Evolutionary conservation across 2,113 vertebrate genomes (phyloP).

Genomic region (Apaloderma vittatum): DNA sequence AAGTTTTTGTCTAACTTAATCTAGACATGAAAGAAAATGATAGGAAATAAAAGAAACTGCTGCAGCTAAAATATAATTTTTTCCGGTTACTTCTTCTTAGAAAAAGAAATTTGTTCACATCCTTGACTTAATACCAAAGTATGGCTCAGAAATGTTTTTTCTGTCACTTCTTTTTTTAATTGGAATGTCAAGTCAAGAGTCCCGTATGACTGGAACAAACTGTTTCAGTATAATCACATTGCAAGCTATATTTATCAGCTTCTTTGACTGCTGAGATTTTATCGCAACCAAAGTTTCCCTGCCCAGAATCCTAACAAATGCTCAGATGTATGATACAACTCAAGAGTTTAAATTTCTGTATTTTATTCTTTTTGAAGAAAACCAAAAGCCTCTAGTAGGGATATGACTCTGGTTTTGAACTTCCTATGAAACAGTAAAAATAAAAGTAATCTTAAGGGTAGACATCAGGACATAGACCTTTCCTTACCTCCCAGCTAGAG

Average conservation of each 20-base stretch:
- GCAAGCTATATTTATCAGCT: conserved; percentile 54
- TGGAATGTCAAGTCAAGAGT: conserved; percentile 57
- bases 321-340: not conserved
- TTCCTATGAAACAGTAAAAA: not conserved
- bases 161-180: conserved; percentile 47
- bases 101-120: conserved; percentile 9
- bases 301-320: conserved; percentile 26
- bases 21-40: not conserved
- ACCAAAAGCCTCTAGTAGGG: not conserved
- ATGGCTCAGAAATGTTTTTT: conserved; percentile 38
- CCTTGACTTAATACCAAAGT: not conserved
- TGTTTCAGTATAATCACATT: conserved; percentile 55
- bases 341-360: not conserved
- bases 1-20: not conserved
- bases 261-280: conserved; percentile 47
- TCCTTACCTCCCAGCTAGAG: not conserved
- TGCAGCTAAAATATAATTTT: not conserved
- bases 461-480: not conserved
- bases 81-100: conserved; percentile 12
- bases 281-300: conserved; percentile 10
- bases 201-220: conserved; percentile 57
- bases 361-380: not conserved
- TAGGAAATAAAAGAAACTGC: not conserved
- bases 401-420: not conserved
- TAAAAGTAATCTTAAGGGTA: not conserved